These are phyloP conservation scores for Prosopocoilus inquinatus DNA, from an alignment of 2,888 invertebrate species.

Conservation along the genomic window DNA sequence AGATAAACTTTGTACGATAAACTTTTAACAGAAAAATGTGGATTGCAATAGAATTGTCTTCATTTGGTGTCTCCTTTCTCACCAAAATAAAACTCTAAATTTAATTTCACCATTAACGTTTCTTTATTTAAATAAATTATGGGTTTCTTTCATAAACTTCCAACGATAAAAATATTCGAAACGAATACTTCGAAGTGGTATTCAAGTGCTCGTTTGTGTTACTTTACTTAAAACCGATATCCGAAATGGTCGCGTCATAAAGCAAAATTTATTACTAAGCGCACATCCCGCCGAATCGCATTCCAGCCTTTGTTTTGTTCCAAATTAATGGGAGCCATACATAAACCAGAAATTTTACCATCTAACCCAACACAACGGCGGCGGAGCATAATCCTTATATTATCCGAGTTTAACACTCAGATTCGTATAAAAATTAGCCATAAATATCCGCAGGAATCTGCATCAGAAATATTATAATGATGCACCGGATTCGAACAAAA, in stretches of 20 bases:
- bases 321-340: constrained; percentile 25
- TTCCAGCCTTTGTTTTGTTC: constrained; percentile 26
- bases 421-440: constrained; percentile 1
- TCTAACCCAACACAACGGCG: constrained; percentile 1
- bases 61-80: no score
- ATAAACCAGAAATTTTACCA: constrained; percentile 7
- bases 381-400: constrained; percentile 5
- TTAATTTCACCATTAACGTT: no score
- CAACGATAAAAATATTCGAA: no score
- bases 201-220: not conserved
- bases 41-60: no score
- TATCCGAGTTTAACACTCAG: not conserved
- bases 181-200: no score
- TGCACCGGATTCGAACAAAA: constrained; percentile 24
- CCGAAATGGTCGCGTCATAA: constrained; percentile 6
- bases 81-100: no score
- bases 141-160: no score
- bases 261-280: constrained; percentile 27
- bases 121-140: no score
- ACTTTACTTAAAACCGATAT: not conserved
- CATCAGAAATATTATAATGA: constrained; percentile 18
- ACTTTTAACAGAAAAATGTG: no score
- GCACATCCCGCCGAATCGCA: constrained; percentile 23
- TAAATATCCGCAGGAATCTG: constrained; percentile 12
- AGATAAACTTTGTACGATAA: no score